Evolutionary conservation across 2,888 invertebrate genomes (phyloP).

Genomic region (Diaperis boleti): DNA sequence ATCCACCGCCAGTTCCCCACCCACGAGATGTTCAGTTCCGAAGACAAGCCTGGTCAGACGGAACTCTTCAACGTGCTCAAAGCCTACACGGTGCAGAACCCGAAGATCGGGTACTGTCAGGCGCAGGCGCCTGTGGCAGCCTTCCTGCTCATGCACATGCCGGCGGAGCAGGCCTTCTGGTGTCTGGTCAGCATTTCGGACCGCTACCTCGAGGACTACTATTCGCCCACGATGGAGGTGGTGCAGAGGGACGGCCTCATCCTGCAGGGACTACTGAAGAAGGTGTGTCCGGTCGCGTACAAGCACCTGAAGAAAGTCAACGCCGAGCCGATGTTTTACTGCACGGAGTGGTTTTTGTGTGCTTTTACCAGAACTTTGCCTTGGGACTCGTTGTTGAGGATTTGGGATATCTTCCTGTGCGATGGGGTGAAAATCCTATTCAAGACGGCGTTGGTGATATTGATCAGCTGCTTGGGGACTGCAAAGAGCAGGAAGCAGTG

Average conservation of each 20-base stretch:
- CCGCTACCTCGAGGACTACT: slow-evolving; percentile 93
- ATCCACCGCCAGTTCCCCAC: slow-evolving; percentile 94
- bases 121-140: slow-evolving; percentile 98
- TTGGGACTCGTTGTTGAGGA: slow-evolving; percentile 92
- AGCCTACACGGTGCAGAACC: slow-evolving; percentile 94
- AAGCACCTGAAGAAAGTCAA: slow-evolving; percentile 89
- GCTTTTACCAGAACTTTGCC: slow-evolving; percentile 94
- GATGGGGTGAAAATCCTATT: slow-evolving; percentile 90
- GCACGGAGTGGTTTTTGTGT: slow-evolving; percentile 99
- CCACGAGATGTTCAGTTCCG: slow-evolving; percentile 96
- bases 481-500: slow-evolving; percentile 84
- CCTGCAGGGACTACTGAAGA: slow-evolving; percentile 87
- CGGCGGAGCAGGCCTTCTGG: slow-evolving; percentile 98
- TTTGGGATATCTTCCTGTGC: slow-evolving; percentile 99
- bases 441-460: slow-evolving; percentile 90
- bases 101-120: slow-evolving; percentile 96
- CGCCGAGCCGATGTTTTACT: slow-evolving; percentile 95
- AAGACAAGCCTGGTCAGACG: slow-evolving; percentile 89
- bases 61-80: slow-evolving; percentile 93
- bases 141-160: slow-evolving; percentile 98
- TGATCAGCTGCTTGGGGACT: slow-evolving; percentile 84
- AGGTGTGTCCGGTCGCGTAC: slow-evolving; percentile 87
- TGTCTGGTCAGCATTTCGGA: slow-evolving; percentile 97
- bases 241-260: slow-evolving; percentile 96
- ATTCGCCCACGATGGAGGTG: slow-evolving; percentile 87